phyloP scores from a whole-genome alignment of 2,888 invertebrate species.

The Plagiodera versicolora region DNA sequence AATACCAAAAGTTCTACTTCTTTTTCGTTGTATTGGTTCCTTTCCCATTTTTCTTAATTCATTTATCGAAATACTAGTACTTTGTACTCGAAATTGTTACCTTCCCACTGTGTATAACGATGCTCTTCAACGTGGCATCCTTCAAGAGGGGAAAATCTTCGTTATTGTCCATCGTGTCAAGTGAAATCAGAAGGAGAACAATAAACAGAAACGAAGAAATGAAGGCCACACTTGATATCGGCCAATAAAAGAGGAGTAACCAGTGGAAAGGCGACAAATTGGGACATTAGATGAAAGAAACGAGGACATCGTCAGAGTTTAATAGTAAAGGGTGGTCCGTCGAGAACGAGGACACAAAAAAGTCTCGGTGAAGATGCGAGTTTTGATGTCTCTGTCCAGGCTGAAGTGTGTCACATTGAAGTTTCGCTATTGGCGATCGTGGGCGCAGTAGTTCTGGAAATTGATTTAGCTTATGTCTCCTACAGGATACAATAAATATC shows the following conservation, averaged over 20 bases:
- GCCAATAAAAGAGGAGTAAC: slow-evolving; percentile 28
- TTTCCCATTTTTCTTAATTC: no score
- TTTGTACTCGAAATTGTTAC: no score
- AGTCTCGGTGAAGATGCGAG: slow-evolving; percentile 42
- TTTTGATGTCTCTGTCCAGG: slow-evolving; percentile 53
- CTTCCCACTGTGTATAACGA: no score
- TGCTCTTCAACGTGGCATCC: no score
- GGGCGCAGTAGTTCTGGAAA: slow-evolving; percentile 38
- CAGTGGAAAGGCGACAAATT: slow-evolving; percentile 36
- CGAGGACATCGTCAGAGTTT: slow-evolving; percentile 32
- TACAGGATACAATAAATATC: slow-evolving; percentile 33
- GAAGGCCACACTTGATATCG: slow-evolving; percentile 17
- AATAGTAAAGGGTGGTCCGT: slow-evolving; percentile 27
- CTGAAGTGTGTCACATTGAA: slow-evolving; percentile 52
- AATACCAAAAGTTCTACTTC: no score
- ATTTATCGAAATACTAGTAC: no score
- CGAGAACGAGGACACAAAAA: slow-evolving; percentile 28
- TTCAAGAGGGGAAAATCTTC: no score
- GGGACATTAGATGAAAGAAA: slow-evolving; percentile 37
- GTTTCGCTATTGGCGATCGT: slow-evolving; percentile 50
- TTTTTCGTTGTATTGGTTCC: no score
- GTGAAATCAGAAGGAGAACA: no score
- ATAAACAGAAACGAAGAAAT: slow-evolving; percentile 7
- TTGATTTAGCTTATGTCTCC: slow-evolving; percentile 32
- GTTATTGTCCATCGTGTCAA: no score